Base-by-base conservation (phyloP, 2,888 invertebrate genomes). In the Luperina nickerlii region DNA sequence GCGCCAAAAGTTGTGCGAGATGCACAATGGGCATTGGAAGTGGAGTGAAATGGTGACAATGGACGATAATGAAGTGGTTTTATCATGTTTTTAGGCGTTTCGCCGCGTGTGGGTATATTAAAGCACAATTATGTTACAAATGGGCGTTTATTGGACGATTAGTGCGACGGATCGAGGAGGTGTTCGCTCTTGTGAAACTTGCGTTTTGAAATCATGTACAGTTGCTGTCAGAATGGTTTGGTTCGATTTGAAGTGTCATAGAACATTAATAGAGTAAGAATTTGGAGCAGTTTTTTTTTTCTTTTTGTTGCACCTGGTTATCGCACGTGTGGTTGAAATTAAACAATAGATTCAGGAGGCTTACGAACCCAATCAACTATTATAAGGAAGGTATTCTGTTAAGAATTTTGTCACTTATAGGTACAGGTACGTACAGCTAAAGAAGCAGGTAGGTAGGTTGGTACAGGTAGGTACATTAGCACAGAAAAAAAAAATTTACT, bases 91-190 rank as follows among this genome's bases (percentile, higher is more conserved):
- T 90, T 89, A 83, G 89, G 76, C 91, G 92, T 92, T 91, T 90
- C 91, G 88, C 91, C 88, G 91, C 90, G 92, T 92, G 95, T 95
- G 94, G 94, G 94, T 94, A 93, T 94, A 95, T 96, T 96, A 95
- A 94, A 94, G 92, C 87, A 93, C 96, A 95, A 96, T 96, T 96
- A 96, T 92, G 94, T 92, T 93, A 93, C 94, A 95, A 95, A 96
- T 94, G 93, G 94, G 89, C 94, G 94, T 93, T 96, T 95, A 95
- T 95, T 92, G 94, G 92, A 91, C 96, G 94, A 96, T 96, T 96
- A 96, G 94, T 90, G 91, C 84, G 89, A 90, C 88, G 83, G 90
- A 86, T 89, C 84, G 84, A 83, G 83, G 83, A 90, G 89, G 87
- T 87, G 87, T 84, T 51, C 15, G 83, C 51, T 84, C 71, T 89